These are phyloP conservation scores for Ursus arctos DNA, from an alignment of 2,113 vertebrate species.

Conservation along the genomic window DNA sequence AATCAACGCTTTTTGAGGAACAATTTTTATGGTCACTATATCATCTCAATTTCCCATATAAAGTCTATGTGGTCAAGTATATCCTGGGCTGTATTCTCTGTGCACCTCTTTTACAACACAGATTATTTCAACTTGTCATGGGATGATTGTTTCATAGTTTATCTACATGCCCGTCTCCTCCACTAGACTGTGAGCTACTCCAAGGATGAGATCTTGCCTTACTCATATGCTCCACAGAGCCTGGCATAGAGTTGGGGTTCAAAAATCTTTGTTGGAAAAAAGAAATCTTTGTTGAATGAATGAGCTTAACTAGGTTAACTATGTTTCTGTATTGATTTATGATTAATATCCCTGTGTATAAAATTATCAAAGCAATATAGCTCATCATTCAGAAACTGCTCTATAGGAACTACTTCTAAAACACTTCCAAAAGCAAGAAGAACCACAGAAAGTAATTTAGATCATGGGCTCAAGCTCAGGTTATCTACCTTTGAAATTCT, in stretches of 20 bases:
- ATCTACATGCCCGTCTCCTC: background rate
- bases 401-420: background rate
- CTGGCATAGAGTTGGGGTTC: background rate
- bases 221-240: background rate
- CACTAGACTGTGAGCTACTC: background rate
- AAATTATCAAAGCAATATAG: background rate
- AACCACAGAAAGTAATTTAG: background rate
- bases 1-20: background rate
- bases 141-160: constrained; percentile 3
- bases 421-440: background rate
- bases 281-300: background rate
- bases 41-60: background rate
- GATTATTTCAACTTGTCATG: constrained; percentile 9
- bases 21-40: background rate
- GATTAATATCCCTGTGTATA: background rate
- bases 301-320: background rate
- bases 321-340: background rate
- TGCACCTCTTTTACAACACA: background rate
- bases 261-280: background rate
- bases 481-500: background rate
- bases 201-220: background rate
- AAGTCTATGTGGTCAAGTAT: background rate
- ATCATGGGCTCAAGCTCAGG: background rate
- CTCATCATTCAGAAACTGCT: background rate
- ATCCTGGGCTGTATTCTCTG: background rate